A percentile compares a stretch with the other conserved stretches of the same genome.
phyloP scores from a whole-genome alignment of 2,113 vertebrate species.

The Gulo gulo region DNA sequence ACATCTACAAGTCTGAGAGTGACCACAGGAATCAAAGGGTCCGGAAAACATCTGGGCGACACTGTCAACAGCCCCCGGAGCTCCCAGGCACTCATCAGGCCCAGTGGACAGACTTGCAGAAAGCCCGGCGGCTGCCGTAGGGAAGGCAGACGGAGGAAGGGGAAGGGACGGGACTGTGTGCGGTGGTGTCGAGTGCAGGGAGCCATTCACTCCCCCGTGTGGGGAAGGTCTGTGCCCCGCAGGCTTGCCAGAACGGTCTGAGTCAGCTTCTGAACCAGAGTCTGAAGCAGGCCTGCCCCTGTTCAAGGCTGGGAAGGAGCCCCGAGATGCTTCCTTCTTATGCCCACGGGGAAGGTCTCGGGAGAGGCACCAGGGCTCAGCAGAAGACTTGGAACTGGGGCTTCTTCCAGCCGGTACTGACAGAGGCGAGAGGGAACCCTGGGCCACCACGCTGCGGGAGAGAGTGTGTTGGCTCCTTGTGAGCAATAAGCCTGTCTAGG shows the following conservation, averaged over 20 bases:
- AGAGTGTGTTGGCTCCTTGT: neutral
- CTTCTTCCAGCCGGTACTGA: neutral
- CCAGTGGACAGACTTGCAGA: neutral
- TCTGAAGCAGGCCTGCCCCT: neutral
- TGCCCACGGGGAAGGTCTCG: neutral
- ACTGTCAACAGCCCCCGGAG: neutral
- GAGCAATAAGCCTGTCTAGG: neutral
- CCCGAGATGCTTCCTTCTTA: neutral
- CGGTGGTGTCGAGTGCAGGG: neutral
- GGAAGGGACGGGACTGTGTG: neutral
- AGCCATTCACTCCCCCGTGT: neutral
- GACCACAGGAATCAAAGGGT: neutral
- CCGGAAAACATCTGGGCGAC: neutral
- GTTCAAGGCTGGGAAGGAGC: neutral
- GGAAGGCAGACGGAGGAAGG: neutral
- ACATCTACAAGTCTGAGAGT: neutral
- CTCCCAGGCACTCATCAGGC: neutral
- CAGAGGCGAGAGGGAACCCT: neutral
- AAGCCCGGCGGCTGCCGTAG: neutral
- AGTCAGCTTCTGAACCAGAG: neutral
- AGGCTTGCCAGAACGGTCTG: neutral
- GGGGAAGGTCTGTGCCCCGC: neutral
- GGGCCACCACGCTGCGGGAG: rapidly evolving
- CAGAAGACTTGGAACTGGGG: neutral
- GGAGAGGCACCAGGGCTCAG: neutral